Evolutionary conservation across 1,140 invertebrate genomes (phyloP), one percentile per base, ranked within the genome.

Genomic region (Hesperophylax magnus): DNA sequence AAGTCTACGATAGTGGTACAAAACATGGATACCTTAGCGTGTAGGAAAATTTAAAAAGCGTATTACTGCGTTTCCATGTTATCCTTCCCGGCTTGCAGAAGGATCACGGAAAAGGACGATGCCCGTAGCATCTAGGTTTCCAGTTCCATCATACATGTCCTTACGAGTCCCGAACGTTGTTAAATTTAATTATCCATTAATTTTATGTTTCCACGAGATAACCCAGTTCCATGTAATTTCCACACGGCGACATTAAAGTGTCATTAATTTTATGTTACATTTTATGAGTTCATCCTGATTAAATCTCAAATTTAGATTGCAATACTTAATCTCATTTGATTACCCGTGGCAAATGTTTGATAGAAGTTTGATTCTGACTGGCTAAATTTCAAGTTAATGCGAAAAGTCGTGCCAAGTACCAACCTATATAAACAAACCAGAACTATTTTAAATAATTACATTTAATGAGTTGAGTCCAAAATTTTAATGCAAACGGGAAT

Each of bases 111-210:
- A 14, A 47, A 14, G 39, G 39, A 47, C 39, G 39, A 11, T 47
- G 39, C 9, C 11, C 39, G 11, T 47, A 47, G 39, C 39, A 47
- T 47, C 8, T 11, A 61, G 27, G 63, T 0, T 34, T 27, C 22
- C 17, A 11, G 17, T 52, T 72, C 69, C 27, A 27, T 56, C 69
- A 72, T 54, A 72, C 52, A 22, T 72, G 69, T 72, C 47, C 69
- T 71, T 58, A 39, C 39, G 58, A 61, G 34, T 74, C 24, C n/a
- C 47, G 34, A 56, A 69, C 31, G 78, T 80, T 27, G 81, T 80
- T 67, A 76, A 81, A 81, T 83, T 83, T 75, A 81, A 81, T 71
- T 76, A 76, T 39, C 61, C 82, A 69, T 83, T 83, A 83, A 83
- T 83, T 83, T 83, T 58, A 78, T 67, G 76, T 60, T 76, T 76